These are phyloP conservation scores for Crocallis elinguaria DNA, from an alignment of 2,888 invertebrate genomes.

Conservation along the genomic window DNA sequence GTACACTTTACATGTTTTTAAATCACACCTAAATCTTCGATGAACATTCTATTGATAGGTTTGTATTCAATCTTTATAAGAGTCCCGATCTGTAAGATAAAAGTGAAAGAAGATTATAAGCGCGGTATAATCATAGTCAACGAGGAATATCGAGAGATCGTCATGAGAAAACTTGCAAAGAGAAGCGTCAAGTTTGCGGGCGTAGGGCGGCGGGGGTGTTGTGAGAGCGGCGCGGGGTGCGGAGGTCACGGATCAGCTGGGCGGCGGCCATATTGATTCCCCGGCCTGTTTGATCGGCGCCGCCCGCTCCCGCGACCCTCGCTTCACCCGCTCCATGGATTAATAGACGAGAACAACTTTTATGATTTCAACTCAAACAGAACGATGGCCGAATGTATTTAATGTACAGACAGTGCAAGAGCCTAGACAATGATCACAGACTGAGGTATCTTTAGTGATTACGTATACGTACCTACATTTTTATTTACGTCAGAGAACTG, in stretches of 20 bases:
- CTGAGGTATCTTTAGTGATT: not conserved
- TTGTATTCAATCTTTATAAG: not conserved
- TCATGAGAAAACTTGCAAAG: slow-evolving; percentile 68
- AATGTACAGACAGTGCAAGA: slow-evolving; percentile 47
- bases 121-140: slow-evolving; percentile 44
- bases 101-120: slow-evolving; percentile 28
- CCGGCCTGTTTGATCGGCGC: slow-evolving; percentile 83
- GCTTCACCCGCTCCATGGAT: slow-evolving; percentile 65
- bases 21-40: no score
- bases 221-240: slow-evolving; percentile 61
- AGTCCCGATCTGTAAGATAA: slow-evolving; percentile 20
- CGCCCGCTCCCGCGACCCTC: slow-evolving; percentile 61
- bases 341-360: slow-evolving; percentile 83
- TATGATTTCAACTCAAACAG: slow-evolving; percentile 83
- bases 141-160: slow-evolving; percentile 51
- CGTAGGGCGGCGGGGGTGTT: slow-evolving; percentile 49
- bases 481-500: no score
- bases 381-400: slow-evolving; percentile 59
- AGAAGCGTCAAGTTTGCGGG: slow-evolving; percentile 71
- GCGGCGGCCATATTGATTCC: slow-evolving; percentile 84
- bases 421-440: slow-evolving; percentile 29
- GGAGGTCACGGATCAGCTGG: slow-evolving; percentile 84
- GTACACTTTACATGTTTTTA: not conserved
- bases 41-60: not conserved
- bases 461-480: not conserved